These are phyloP conservation scores for Torymus texanus DNA, from an alignment of 2,888 invertebrate species.

Conservation along the genomic window DNA sequence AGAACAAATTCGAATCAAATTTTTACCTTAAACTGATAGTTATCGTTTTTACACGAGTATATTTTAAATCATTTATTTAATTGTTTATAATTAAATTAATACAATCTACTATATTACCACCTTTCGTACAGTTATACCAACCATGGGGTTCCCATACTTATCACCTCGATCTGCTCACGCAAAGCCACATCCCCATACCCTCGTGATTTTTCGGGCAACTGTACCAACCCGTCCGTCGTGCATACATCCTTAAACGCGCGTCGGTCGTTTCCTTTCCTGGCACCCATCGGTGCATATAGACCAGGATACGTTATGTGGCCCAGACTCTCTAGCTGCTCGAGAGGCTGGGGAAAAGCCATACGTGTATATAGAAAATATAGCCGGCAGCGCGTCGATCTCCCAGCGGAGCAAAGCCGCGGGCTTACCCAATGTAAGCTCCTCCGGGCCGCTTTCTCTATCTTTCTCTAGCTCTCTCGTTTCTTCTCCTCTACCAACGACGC, in stretches of 20 bases:
- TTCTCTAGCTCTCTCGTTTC: constrained; percentile 6
- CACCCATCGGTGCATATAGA: too few relatives aligned
- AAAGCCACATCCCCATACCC: too few relatives aligned
- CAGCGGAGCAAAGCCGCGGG: constrained; percentile 67
- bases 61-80: too few relatives aligned
- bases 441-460: constrained; percentile 61
- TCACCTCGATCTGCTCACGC: too few relatives aligned
- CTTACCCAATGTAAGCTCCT: constrained; percentile 69
- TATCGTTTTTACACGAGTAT: too few relatives aligned
- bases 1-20: too few relatives aligned
- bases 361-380: constrained; percentile 67
- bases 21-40: too few relatives aligned
- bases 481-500: constrained; percentile 56
- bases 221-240: not conserved
- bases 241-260: constrained; percentile 35
- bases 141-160: too few relatives aligned
- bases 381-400: constrained; percentile 65
- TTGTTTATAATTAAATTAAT: too few relatives aligned
- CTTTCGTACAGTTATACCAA: too few relatives aligned
- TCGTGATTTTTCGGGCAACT: not conserved
- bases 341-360: not conserved
- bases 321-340: not conserved
- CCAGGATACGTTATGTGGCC: constrained; percentile 1
- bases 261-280: too few relatives aligned
- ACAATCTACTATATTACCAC: too few relatives aligned